phyloP scores from a whole-genome alignment of 2,888 invertebrate genomes.

The Meta bourneti region DNA sequence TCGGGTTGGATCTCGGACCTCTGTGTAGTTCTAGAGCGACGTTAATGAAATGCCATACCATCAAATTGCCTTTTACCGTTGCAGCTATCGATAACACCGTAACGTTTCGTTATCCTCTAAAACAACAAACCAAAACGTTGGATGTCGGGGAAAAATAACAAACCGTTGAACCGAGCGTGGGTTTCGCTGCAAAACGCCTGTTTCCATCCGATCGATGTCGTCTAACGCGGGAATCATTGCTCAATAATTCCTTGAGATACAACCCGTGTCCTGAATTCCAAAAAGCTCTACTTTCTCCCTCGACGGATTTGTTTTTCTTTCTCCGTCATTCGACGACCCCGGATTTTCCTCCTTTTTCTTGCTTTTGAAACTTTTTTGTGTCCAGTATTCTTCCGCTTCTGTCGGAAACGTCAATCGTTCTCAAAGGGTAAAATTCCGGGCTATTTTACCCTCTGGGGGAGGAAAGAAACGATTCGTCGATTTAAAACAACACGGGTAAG shows the following conservation, averaged over 20 bases:
- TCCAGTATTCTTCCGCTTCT: background rate
- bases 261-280: background rate
- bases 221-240: background rate
- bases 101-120: background rate
- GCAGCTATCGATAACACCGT: background rate
- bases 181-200: background rate
- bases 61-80: background rate
- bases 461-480: constrained; percentile 24
- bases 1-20: too few species aligned
- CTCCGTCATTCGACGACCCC: background rate
- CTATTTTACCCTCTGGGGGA: background rate
- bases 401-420: constrained; percentile 9
- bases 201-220: background rate
- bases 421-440: background rate
- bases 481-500: constrained; percentile 37
- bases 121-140: background rate
- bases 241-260: background rate
- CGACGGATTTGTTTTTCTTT: background rate
- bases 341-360: background rate
- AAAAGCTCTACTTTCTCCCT: background rate
- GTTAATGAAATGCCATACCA: too few species aligned
- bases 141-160: background rate
- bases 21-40: too few species aligned
- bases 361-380: background rate
- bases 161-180: background rate